Evolutionary conservation across 2,113 vertebrate genomes (phyloP).

Genomic region (Tylochromis polylepis): DNA sequence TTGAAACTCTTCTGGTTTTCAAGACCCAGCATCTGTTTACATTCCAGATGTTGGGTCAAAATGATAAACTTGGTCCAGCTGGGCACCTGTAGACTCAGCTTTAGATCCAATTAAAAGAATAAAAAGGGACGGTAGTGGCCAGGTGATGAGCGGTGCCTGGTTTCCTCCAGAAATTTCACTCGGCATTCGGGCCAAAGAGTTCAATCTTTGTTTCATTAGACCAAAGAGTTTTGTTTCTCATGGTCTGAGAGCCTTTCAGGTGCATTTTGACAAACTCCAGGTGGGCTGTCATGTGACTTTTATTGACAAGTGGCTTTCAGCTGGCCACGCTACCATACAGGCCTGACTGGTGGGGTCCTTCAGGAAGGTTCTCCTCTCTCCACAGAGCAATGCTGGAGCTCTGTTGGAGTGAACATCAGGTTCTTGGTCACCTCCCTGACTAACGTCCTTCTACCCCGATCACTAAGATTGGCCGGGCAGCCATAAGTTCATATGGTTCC

Average conservation of each 20-base stretch:
- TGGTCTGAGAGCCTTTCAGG: background rate
- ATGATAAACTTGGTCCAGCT: background rate
- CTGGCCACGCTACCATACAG: background rate
- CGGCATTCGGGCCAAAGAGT: background rate
- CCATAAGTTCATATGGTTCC: background rate
- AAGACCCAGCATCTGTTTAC: background rate
- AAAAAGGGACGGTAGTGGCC: background rate
- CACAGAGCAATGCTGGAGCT: background rate
- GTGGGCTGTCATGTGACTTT: background rate
- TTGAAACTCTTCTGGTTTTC: background rate
- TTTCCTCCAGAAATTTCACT: background rate
- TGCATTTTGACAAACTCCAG: background rate
- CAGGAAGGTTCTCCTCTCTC: background rate
- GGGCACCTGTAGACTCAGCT: background rate
- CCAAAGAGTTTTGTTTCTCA: background rate
- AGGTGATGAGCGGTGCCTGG: fast-evolving
- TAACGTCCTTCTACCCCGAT: fast-evolving
- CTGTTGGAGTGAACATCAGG: background rate
- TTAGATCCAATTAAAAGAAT: background rate
- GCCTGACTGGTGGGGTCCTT: background rate
- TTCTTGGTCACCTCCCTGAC: fast-evolving
- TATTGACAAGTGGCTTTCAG: fast-evolving
- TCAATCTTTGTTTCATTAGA: background rate
- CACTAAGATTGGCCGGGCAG: fast-evolving
- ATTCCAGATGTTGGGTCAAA: background rate